Evolutionary conservation across 2,888 invertebrate species (phyloP), one percentile per base, ranked within the genome.

Genomic region (Elegia similella): DNA sequence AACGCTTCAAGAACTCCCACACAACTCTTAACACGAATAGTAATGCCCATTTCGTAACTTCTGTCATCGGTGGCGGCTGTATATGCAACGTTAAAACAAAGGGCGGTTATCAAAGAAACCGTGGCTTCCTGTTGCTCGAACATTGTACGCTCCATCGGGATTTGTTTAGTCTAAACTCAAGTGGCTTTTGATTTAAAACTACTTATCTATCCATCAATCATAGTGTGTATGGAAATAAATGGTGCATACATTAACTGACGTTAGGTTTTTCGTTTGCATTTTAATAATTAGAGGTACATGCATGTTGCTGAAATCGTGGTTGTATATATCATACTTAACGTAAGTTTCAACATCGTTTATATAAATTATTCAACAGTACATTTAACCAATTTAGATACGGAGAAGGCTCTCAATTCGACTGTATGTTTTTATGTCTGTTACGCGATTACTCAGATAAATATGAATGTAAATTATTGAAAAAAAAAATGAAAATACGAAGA

Each of bases 41-140:
- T 34, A 50, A 38, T 38, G 34, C 34, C 10, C 6, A 55, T 55
- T 55, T 17, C 44, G 44, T 32, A 55, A 55, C 44, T 15, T 44
- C 54, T 30, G 43, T 30, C 43, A 32, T 15, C 16, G 43, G 7
- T 15, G 23, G 29, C 29, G 13, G 43, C 46, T 55, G 44, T 55
- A 17, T 32, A 62, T 63, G 64, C 66, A 46, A 55, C 17, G 44
- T 32, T 55, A 69, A 64, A 66, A 66, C 70, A 67, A 65, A 65
- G 61, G 62, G 56, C 59, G 52, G n/a, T 53, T 64, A 64, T 64
- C 59, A 60, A 62, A 66, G 64, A 63, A 66, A 69, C 66, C 69
- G 67, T 62, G 53, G 65, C 68, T 70, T 81, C 82, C 82, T 78
- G 79, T 77, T 73, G 68, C 68, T 65, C 66, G 72, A 70, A 69